Conservation (phyloP, 2,113 vertebrate genomes). For the Nanorana parkeri region DNA sequence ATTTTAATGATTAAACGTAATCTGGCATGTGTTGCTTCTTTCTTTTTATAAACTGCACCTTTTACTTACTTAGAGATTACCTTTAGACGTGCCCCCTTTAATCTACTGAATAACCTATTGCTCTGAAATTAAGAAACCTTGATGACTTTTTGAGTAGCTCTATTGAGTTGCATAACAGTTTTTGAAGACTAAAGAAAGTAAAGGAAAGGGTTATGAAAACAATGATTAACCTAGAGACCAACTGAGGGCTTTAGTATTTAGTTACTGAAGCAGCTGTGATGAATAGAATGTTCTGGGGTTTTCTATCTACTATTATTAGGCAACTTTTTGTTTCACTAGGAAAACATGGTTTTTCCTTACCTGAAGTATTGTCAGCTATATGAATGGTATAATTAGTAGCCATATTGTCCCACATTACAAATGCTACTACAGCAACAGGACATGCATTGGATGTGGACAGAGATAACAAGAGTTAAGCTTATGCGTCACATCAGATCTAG, state of each 20-base stretch:
- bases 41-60: not conserved
- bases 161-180: constrained; percentile 76
- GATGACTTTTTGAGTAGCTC: constrained; percentile 65
- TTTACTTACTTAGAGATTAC: not conserved
- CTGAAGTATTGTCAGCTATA: too few species aligned
- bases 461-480: too few species aligned
- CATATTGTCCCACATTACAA: too few species aligned
- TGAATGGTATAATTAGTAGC: too few species aligned
- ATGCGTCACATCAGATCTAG: too few species aligned
- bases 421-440: too few species aligned
- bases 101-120: constrained; percentile 32
- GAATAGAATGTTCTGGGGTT: constrained; percentile 54
- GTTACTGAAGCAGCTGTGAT: constrained; percentile 59
- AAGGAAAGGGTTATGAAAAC: constrained; percentile 78
- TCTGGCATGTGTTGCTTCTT: constrained; percentile 3
- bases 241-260: constrained; percentile 58
- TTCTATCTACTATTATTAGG: not conserved
- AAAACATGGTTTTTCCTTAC: too few species aligned
- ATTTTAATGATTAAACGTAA: not conserved
- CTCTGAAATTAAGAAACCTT: constrained; percentile 37
- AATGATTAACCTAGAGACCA: constrained; percentile 65
- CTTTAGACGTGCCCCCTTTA: constrained; percentile 21
- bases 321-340: too few species aligned
- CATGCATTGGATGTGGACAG: too few species aligned
- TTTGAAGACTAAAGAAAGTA: constrained; percentile 73